Conservation (phyloP, 2,797 vertebrate genomes). For the Merluccius polli region DNA sequence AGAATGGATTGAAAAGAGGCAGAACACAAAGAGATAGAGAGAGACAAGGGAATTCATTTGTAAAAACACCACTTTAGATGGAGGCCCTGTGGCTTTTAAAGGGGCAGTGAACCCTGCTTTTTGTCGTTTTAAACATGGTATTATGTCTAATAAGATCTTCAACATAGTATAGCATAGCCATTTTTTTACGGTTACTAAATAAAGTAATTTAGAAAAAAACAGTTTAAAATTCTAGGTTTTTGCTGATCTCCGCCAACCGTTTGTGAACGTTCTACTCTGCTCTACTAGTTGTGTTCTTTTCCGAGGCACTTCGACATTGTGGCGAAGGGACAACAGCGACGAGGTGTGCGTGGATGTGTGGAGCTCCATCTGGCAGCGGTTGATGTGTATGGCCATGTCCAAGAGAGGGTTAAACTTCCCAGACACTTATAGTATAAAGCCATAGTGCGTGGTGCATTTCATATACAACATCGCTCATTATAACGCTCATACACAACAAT, state of each 20-base stretch:
- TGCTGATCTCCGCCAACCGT: no score
- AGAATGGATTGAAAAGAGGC: neutral
- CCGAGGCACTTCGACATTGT: neutral
- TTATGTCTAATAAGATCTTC: neutral
- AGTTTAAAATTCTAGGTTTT: no score
- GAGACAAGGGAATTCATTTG: neutral
- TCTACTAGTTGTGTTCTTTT: neutral
- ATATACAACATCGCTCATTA: no score
- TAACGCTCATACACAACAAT: no score
- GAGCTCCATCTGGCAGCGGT: neutral
- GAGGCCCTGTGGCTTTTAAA: slow-evolving; percentile 1
- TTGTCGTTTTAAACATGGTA: no score
- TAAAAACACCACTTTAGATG: neutral
- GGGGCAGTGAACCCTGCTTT: neutral
- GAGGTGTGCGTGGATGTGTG: neutral
- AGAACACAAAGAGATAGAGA: slow-evolving; percentile 20
- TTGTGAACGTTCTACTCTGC: neutral
- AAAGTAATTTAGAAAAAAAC: no score
- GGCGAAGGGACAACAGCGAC: neutral
- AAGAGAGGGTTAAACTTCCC: neutral
- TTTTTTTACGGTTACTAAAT: no score
- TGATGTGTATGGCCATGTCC: neutral
- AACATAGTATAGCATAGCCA: neutral
- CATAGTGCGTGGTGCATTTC: no score
- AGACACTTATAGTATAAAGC: neutral